Evolutionary conservation across 2,113 vertebrate genomes (phyloP), one percentile per base, ranked within the genome.

Genomic region (Hystrix brachyura): DNA sequence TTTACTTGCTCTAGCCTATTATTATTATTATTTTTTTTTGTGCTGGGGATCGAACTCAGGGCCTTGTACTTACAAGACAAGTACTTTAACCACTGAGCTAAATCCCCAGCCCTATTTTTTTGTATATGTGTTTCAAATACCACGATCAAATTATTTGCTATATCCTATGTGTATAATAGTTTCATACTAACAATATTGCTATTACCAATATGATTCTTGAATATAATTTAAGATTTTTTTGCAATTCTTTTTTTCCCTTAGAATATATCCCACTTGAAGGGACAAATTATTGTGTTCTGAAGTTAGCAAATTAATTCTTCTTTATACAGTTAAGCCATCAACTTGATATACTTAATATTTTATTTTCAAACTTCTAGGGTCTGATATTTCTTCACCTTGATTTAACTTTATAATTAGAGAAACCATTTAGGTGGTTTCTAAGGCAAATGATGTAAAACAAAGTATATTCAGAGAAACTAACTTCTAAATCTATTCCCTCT

Each of bases 211-310:
- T 59, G 34, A 90, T 7, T 15, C n/a, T 21, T 83, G 13, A 86
- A 72, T 92, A 55, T 14, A 71, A 87, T 92, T 94, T 79, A 82
- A 94, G 72, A 34, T 91, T 81, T 71, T 78, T 90, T 92, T 87
- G 59, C 11, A 87, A 53, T 90, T 96, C 62, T 69, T 85, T 93
- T 93, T 85, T 79, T 32, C 32, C 18, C 81, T 83, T 90, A 90
- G 29, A 79, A 57, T 80, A 55, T n/a, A 57, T 76, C 23, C 74
- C 48, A 64, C 14, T 91, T 60, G 59, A n/a, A 19, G 17, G 53
- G 21, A 43, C 13, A 78, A 59, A 43, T 65, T 12, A 59, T 29
- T 90, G 4, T 82, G 27, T 55, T 89, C 87, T 93, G 13, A 91
- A 78, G 13, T 74, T 91, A 80, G 15, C 51, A 2, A 84, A 95